Conservation (phyloP, 2,888 invertebrate genomes). For the Autographa gamma region DNA sequence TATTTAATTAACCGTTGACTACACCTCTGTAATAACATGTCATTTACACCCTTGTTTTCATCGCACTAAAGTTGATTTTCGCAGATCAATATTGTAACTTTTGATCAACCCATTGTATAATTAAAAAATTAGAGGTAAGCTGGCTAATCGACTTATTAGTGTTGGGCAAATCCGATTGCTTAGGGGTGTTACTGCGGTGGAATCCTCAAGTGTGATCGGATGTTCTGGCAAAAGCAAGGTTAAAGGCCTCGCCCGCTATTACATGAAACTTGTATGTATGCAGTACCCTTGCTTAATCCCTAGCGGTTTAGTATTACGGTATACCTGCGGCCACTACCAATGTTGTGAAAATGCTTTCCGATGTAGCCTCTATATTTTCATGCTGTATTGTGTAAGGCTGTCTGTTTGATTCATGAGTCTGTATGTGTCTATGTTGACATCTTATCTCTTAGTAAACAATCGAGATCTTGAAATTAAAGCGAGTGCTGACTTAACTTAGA, state of each 20-base stretch:
- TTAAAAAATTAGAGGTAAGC: neutral
- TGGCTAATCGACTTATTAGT: neutral
- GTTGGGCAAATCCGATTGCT: conserved; percentile 1
- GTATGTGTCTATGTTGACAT: no score
- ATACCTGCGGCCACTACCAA: neutral
- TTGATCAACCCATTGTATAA: no score
- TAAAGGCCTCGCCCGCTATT: neutral
- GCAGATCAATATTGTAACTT: no score
- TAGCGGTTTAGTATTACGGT: neutral
- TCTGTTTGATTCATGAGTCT: neutral
- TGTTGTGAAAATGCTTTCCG: neutral
- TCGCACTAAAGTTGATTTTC: no score
- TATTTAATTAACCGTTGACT: no score
- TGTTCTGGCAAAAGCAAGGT: conserved; percentile 2
- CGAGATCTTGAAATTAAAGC: no score
- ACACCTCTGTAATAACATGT: no score
- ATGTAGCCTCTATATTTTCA: neutral
- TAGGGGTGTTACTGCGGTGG: neutral
- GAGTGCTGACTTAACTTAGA: neutral
- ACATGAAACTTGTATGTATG: neutral
- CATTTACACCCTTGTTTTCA: no score
- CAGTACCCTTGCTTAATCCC: conserved; percentile 1
- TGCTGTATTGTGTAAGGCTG: neutral
- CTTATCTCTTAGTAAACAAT: no score
- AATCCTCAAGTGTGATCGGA: neutral